Percentiles rank a stretch among this genome's conserved stretches.
These are phyloP conservation scores for Acleris laterana DNA, from an alignment of 2,888 invertebrate genomes.

Conservation along the genomic window DNA sequence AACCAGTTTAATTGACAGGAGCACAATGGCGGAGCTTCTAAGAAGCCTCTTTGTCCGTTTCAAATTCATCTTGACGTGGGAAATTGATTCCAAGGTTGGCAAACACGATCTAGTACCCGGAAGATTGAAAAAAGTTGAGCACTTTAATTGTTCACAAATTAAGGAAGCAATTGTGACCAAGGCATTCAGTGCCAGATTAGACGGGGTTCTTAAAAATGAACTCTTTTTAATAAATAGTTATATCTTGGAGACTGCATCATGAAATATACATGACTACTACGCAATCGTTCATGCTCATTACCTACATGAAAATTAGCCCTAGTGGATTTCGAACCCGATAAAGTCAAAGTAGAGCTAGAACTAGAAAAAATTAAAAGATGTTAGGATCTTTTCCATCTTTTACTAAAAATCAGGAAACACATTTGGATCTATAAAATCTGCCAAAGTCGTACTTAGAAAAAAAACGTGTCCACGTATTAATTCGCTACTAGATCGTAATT, in stretches of 20 bases:
- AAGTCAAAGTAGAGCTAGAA: too few species aligned
- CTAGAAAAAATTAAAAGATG: too few species aligned
- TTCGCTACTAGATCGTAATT: conserved; percentile 37
- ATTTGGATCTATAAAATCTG: too few species aligned
- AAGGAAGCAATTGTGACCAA: conserved; percentile 40
- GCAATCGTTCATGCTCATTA: too few species aligned
- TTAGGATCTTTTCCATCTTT: too few species aligned
- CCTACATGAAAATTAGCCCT: too few species aligned
- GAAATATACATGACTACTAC: too few species aligned
- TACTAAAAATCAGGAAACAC: too few species aligned
- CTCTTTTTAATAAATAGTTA: too few species aligned
- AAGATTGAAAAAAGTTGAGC: conserved; percentile 33
- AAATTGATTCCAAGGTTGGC: conserved; percentile 55
- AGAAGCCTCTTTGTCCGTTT: conserved; percentile 48
- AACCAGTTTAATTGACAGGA: conserved; percentile 25
- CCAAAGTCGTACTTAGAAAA: conserved; percentile 1
- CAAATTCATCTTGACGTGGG: conserved; percentile 51
- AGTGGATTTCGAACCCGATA: too few species aligned
- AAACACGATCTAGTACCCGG: conserved; percentile 39
- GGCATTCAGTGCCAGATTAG: neutral
- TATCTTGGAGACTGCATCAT: too few species aligned
- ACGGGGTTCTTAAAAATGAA: neutral
- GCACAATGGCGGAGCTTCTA: conserved; percentile 45
- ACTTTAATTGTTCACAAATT: conserved; percentile 43
- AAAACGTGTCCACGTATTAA: too few species aligned